Evolutionary conservation across 2,888 invertebrate species (phyloP), one percentile per base, ranked within the genome.

Genomic region (Hedya salicella): DNA sequence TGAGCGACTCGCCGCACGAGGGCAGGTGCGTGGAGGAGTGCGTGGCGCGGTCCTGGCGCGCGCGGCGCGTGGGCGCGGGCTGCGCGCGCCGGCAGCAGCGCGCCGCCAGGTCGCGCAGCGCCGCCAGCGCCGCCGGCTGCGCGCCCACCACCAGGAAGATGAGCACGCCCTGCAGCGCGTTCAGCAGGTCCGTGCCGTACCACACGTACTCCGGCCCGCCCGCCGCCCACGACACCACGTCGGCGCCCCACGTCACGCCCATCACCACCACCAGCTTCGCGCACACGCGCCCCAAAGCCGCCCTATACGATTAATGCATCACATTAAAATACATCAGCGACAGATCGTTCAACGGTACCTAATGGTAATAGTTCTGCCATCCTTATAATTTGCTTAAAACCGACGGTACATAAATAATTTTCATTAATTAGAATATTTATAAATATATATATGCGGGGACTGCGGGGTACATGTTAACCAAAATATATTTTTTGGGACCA

Each of bases 121-220:
- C 89, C 48, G 86, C 86, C 86, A 87, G 86, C 85, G 95, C 95
- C 93, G 97, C 97, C 66, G 97, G 97, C 92, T 97, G 97, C 85
- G 96, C 97, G 57, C 97, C 97, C 74, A 97, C 96, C 72, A 97
- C 97, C 78, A 96, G 95, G 88, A 97, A 97, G 78, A 97, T 97
- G 85, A 97, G 95, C 62, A 97, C 96, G 72, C 97, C 97, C 87
- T 97, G 97, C 75, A 97, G 93, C 71, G 96, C 96, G 90, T 97
- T 97, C 78, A 97, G 94, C 80, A 97, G 86, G 88, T 97, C 97
- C 60, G 97, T 96, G 71, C 96, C 93, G 87, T 96, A 96, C 97
- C 97, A 97, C 75, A 96, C 89, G 83, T 95, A 95, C 76, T 95
- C 93, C 0, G 96, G 96, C 4, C 97, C 96, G 72, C 96, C 97